Conservation (phyloP, 2,888 invertebrate genomes). For the Tuta absoluta region DNA sequence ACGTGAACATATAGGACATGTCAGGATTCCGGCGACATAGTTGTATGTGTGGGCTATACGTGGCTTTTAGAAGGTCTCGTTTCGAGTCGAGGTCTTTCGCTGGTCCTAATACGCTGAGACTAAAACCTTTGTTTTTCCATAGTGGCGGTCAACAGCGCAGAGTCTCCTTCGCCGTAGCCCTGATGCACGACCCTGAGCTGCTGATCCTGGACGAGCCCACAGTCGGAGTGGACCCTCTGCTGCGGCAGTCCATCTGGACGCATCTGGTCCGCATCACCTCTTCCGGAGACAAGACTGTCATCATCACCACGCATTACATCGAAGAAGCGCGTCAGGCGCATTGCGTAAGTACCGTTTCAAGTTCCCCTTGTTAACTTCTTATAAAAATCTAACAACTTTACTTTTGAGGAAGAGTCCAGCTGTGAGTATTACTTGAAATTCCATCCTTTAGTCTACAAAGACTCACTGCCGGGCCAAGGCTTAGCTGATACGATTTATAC, state of each 20-base stretch:
- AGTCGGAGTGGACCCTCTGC: slow-evolving; percentile 94
- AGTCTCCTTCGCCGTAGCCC: slow-evolving; percentile 94
- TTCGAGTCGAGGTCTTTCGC: too few species aligned
- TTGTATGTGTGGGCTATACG: too few species aligned
- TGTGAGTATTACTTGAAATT: too few species aligned
- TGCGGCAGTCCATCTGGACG: slow-evolving; percentile 96
- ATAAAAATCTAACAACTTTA: too few species aligned
- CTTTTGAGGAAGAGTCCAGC: too few species aligned
- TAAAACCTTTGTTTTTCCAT: slow-evolving; percentile 38
- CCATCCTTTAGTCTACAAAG: too few species aligned
- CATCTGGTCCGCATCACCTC: slow-evolving; percentile 94
- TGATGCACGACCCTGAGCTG: slow-evolving; percentile 95
- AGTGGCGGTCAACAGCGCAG: slow-evolving; percentile 96
- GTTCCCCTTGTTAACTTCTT: background rate
- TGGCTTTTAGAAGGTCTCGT: too few species aligned
- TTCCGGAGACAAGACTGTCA: slow-evolving; percentile 94
- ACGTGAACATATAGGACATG: too few species aligned
- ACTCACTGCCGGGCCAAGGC: too few species aligned
- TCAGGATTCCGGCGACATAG: too few species aligned
- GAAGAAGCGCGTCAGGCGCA: slow-evolving; percentile 96
- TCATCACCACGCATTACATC: slow-evolving; percentile 91
- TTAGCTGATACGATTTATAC: too few species aligned
- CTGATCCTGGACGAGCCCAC: slow-evolving; percentile 96
- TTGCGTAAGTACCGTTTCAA: slow-evolving; percentile 82
- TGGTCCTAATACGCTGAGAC: background rate